Evolutionary conservation across 2,888 invertebrate genomes (phyloP), one percentile per base, ranked within the genome.

Genomic region (Steinernema scapterisci): DNA sequence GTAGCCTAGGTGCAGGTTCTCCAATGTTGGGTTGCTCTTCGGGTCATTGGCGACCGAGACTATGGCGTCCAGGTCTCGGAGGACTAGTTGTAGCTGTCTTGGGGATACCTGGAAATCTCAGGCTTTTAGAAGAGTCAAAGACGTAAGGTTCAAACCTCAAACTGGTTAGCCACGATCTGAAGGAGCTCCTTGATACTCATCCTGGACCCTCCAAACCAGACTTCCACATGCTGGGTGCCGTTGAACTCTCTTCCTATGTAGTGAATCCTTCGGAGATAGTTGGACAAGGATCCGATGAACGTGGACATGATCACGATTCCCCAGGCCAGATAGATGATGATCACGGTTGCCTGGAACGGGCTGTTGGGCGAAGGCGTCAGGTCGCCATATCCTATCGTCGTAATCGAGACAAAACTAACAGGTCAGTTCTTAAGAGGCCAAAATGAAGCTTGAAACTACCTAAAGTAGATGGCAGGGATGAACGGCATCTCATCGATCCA

Each of bases 351-450:
- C 63, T 84, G 80, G 21, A 80, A 71, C 2, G 51, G 52, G 27
- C 77, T 77, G 27, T 79, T 76, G 7, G 83, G 82, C 16, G 80
- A 76, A 0, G 82, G 82, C 9, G 72, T 71, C 38, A 81, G 73
- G 54, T 85, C 85, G 3, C 85, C 85, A 70, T 77, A 85, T 0
- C 85, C 85, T 27, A 85, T 85, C 0, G 85, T 85, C 9, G 85
- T 79, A 63, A 84, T 82, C 23, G 84, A 83, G 25, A 84, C 82
- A 75, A 85, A 85, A 75, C 85, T 85, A 56, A 63, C 80, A 71
- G 45, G n/a, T n/a, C n/a, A 31, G 19, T 6, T 19, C 19, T 31
- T 21, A 16, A 74, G 43, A 21, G n/a, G n/a, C n/a, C 2, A 5
- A 16, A 9, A 1, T 44, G 71, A 6, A 38, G 63, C n/a, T n/a